phyloP scores from a whole-genome alignment of 2,888 invertebrate species.

The Gasteruption jaculator region DNA sequence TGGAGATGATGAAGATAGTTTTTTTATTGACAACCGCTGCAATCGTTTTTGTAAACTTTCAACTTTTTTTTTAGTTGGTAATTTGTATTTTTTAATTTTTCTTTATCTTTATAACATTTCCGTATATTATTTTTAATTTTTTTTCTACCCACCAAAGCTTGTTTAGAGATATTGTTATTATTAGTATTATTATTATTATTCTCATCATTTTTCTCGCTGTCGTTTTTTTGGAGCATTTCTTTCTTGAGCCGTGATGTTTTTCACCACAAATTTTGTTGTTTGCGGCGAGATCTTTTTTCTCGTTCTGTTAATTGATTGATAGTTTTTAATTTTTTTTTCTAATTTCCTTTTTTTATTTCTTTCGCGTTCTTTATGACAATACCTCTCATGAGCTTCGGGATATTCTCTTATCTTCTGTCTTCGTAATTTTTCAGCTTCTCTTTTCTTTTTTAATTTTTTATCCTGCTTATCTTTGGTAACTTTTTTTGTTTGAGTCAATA shows the following conservation, averaged over 20 bases:
- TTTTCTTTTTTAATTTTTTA: conserved; percentile 17
- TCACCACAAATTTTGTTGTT: conserved; percentile 9
- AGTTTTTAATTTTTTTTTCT: conserved; percentile 12
- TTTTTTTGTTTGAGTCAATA: too few relatives aligned
- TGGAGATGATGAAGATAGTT: conserved; percentile 6
- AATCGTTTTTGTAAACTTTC: conserved; percentile 8
- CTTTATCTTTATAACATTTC: conserved; percentile 15
- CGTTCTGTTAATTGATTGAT: conserved; percentile 13
- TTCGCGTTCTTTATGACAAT: conserved; percentile 13
- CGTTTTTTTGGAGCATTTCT: neutral
- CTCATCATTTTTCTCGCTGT: neutral
- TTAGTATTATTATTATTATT: conserved; percentile 3
- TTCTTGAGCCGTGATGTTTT: neutral
- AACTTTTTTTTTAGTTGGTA: conserved; percentile 7
- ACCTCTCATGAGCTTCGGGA: conserved; percentile 14
- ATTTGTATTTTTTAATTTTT: conserved; percentile 15
- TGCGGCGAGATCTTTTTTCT: conserved; percentile 17
- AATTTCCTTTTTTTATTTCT: conserved; percentile 15
- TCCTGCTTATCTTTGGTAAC: too few relatives aligned
- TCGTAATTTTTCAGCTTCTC: conserved; percentile 12
- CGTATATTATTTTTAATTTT: conserved; percentile 13
- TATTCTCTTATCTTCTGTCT: conserved; percentile 15
- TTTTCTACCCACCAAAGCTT: conserved; percentile 13
- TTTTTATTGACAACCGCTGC: conserved; percentile 8
- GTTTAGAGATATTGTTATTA: conserved; percentile 15